Evolutionary conservation across 2,797 vertebrate genomes (phyloP).

Genomic region (Pseudopleuronectes americanus): DNA sequence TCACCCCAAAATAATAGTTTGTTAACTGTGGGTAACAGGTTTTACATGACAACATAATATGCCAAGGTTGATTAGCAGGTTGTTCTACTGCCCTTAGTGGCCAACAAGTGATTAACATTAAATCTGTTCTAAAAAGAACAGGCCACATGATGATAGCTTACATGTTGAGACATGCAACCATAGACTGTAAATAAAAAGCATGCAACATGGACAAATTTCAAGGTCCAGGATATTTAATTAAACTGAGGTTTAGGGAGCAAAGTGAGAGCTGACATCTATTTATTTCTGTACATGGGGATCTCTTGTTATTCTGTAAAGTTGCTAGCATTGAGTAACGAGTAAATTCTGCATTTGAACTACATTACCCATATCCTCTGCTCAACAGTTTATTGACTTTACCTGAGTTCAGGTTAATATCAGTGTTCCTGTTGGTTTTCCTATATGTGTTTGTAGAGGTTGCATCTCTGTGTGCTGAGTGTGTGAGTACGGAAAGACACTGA

Average conservation of each 20-base stretch:
- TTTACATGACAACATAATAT: background rate
- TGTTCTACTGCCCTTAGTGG: background rate
- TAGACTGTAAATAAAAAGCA: too few relatives aligned
- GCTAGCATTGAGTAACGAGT: too few relatives aligned
- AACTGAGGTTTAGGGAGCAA: too few relatives aligned
- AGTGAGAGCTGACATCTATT: too few relatives aligned
- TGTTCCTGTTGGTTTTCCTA: background rate
- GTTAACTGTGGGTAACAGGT: background rate
- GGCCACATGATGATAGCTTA: background rate
- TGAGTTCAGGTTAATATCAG: background rate
- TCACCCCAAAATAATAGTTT: too few relatives aligned
- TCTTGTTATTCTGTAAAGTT: too few relatives aligned
- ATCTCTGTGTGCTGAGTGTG: constrained; percentile 6
- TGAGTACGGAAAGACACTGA: constrained; percentile 6
- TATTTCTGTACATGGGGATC: too few relatives aligned
- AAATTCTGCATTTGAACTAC: background rate
- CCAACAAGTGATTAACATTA: background rate
- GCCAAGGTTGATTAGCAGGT: too few relatives aligned
- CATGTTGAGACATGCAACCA: background rate
- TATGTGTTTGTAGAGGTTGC: background rate
- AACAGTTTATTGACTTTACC: background rate
- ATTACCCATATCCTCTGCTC: background rate
- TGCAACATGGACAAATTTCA: too few relatives aligned
- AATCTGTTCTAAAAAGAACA: background rate
- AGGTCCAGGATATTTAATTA: too few relatives aligned